These are phyloP conservation scores for Lepus americanus DNA, from an alignment of 2,113 vertebrate genomes.

Conservation along the genomic window DNA sequence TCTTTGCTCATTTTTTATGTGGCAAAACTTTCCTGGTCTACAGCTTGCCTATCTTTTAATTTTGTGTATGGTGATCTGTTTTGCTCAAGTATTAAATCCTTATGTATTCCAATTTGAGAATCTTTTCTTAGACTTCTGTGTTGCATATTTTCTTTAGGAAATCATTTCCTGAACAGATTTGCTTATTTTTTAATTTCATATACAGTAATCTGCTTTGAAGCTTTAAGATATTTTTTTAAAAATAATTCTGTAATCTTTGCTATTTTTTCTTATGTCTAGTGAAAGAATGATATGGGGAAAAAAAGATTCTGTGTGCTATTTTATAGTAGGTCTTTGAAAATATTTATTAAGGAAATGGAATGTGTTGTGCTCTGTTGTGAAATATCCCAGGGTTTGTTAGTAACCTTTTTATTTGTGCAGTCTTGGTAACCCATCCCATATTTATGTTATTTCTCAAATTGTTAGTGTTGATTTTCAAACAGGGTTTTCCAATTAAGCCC, in stretches of 20 bases:
- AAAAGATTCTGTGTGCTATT: not conserved
- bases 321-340: not conserved
- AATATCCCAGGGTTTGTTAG: not conserved
- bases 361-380: not conserved
- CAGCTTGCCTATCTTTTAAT: not conserved
- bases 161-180: not conserved
- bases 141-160: not conserved
- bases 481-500: not conserved
- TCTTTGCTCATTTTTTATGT: not conserved
- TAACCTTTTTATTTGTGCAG: not conserved
- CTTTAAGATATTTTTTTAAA: not conserved
- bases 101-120: not conserved
- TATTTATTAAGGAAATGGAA: not conserved
- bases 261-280: not conserved
- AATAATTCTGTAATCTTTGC: not conserved
- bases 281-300: not conserved
- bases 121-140: not conserved
- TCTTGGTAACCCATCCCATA: not conserved
- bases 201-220: not conserved
- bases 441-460: not conserved
- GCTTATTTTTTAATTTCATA: not conserved
- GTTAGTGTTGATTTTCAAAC: not conserved
- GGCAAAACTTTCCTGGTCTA: not conserved
- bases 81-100: not conserved
- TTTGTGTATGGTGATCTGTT: not conserved